These are phyloP conservation scores for Periophthalmus magnuspinnatus DNA, from an alignment of 2,797 vertebrate genomes.

Conservation along the genomic window DNA sequence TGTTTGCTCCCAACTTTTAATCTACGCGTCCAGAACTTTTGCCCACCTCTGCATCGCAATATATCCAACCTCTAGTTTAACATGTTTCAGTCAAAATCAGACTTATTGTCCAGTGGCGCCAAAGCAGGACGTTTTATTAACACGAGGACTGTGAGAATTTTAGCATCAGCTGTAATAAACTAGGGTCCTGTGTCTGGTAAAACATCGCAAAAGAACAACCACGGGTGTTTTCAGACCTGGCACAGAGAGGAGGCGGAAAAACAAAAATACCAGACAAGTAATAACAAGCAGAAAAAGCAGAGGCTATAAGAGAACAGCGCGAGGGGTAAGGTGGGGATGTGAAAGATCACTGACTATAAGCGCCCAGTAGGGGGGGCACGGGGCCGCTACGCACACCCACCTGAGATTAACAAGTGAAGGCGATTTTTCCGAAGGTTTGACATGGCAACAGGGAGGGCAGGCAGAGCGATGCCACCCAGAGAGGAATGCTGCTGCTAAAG, in stretches of 20 bases:
- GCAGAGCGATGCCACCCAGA: slow-evolving; percentile 33
- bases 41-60: not conserved
- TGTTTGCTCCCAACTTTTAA: not conserved
- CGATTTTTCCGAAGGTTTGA: slow-evolving; percentile 61
- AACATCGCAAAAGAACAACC: slow-evolving; percentile 6
- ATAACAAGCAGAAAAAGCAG: slow-evolving; percentile 44
- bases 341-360: slow-evolving; percentile 54
- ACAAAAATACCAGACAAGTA: slow-evolving; percentile 34
- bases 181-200: slow-evolving; percentile 23
- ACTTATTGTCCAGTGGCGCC: slow-evolving; percentile 17
- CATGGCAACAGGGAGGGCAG: slow-evolving; percentile 43
- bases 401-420: slow-evolving; percentile 63
- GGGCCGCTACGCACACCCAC: slow-evolving; percentile 34
- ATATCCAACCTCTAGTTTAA: slow-evolving; percentile 1
- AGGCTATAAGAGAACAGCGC: slow-evolving; percentile 48
- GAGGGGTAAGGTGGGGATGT: slow-evolving; percentile 57
- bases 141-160: slow-evolving; percentile 25
- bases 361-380: slow-evolving; percentile 46
- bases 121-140: slow-evolving; percentile 30
- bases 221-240: slow-evolving; percentile 24
- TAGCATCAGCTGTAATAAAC: slow-evolving; percentile 17
- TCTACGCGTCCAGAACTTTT: not conserved
- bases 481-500: slow-evolving; percentile 33
- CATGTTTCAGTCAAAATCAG: slow-evolving; percentile 19
- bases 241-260: slow-evolving; percentile 23